Conservation (phyloP, 1,140 invertebrate species). For the Panagrolaimus sp. region DNA sequence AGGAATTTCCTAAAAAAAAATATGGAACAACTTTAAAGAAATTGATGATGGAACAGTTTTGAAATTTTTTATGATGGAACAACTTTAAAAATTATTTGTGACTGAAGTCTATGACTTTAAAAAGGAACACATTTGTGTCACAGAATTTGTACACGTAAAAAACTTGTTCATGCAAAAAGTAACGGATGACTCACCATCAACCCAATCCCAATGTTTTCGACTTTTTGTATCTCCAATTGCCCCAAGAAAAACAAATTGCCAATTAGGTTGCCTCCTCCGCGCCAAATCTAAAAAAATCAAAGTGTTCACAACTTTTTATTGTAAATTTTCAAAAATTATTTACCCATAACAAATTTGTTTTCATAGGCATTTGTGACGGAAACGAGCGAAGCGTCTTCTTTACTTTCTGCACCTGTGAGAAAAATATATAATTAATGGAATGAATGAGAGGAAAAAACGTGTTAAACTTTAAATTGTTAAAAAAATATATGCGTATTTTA, state of each 20-base stretch:
- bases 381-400: slow-evolving; percentile 38
- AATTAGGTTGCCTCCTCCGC: slow-evolving; percentile 28
- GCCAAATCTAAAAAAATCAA: slow-evolving; percentile 33
- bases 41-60: too few species aligned
- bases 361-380: slow-evolving; percentile 34
- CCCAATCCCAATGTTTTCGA: slow-evolving; percentile 44
- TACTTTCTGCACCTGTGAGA: slow-evolving; percentile 33
- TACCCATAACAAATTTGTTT: slow-evolving; percentile 42
- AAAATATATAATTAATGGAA: too few species aligned
- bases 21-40: too few species aligned
- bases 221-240: slow-evolving; percentile 40
- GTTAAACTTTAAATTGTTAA: too few species aligned
- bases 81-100: too few species aligned
- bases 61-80: too few species aligned
- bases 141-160: background rate
- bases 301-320: slow-evolving; percentile 8
- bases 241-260: slow-evolving; percentile 40
- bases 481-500: too few species aligned
- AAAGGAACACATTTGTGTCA: background rate
- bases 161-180: too few species aligned
- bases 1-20: background rate
- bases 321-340: slow-evolving; percentile 11
- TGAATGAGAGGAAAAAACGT: too few species aligned
- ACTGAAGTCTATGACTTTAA: too few species aligned
- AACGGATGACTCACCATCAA: slow-evolving; percentile 41